These are phyloP conservation scores for Trichoplusia ni DNA, from an alignment of 1,140 invertebrate species.

Conservation along the genomic window DNA sequence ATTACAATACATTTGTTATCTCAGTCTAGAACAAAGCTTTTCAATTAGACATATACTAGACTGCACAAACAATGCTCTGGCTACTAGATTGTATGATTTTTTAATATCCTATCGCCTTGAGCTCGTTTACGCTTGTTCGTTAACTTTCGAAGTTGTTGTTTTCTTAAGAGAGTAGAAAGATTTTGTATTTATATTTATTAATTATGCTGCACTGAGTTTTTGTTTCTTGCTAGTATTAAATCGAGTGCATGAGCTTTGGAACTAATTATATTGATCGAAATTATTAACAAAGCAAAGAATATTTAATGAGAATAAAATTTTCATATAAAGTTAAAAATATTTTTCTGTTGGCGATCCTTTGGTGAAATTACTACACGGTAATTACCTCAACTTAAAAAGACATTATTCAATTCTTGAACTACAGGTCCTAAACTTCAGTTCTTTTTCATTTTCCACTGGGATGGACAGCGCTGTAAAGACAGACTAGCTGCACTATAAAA, in stretches of 20 bases:
- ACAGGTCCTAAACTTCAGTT: too few relatives aligned
- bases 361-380: too few relatives aligned
- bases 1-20: too few relatives aligned
- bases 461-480: constrained; percentile 30
- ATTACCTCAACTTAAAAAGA: too few relatives aligned
- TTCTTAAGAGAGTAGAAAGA: neutral
- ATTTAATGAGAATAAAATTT: too few relatives aligned
- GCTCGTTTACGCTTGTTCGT: neutral
- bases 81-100: constrained; percentile 12
- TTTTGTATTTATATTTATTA: neutral
- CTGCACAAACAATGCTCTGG: constrained; percentile 7
- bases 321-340: too few relatives aligned
- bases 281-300: too few relatives aligned
- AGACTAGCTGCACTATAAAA: constrained; percentile 39
- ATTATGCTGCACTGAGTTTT: neutral
- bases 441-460: constrained; percentile 30
- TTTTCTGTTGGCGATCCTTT: too few relatives aligned
- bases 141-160: neutral
- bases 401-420: too few relatives aligned
- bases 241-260: too few relatives aligned
- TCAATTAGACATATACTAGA: constrained; percentile 15
- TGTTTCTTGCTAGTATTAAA: too few relatives aligned
- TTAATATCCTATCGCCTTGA: constrained; percentile 7
- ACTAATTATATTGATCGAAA: too few relatives aligned
- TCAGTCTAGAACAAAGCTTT: neutral